Evolutionary conservation across 1,140 invertebrate genomes (phyloP), one percentile per base, ranked within the genome.

Genomic region (Cotesia typhae): DNA sequence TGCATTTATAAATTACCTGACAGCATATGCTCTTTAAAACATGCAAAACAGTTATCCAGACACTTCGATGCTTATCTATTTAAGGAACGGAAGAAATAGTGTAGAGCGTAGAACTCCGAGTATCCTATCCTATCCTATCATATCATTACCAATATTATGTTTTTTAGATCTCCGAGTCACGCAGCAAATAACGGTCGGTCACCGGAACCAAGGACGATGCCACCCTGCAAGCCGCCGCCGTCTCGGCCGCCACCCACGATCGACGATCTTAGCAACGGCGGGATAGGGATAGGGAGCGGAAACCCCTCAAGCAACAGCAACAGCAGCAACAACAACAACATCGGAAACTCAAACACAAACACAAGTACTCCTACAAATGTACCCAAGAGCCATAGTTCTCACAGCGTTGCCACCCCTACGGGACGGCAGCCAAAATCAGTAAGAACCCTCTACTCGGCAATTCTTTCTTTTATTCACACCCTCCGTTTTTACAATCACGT

Each of bases 191-290:
- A 81, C 57, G 83, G 82, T 20, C 78, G 82, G 5, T 75, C 75
- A 14, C 73, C 80, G 47, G 80, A 82, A 57, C 77, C 77, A 10
- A 83, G 83, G 63, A 75, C 75, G 4, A 69, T 79, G 55, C 83
- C 83, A 35, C 83, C 83, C 9, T 81, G 83, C n/a, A 84, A 84
- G 61, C 82, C 83, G 4, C 80, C 83, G 28, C 79, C 80, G 20
- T 82, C 82, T 20, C 74, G 84, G 9, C 80, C 84, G 35, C 80
- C 83, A 57, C 81, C 83, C 52, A 80, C 74, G 53, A 78, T 83
- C 69, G 79, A 84, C 37, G 80, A 82, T 38, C 59, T 78, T 52
- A 80, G 6, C 35, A 67, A 72, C 63, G 70, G 65, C 75, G 72
- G 76, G 38, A 81, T 72, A 12, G 75, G 73, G 38, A 73, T 63